Evolutionary conservation across 1,140 invertebrate genomes (phyloP).

Genomic region (Wiebesia pumilae): DNA sequence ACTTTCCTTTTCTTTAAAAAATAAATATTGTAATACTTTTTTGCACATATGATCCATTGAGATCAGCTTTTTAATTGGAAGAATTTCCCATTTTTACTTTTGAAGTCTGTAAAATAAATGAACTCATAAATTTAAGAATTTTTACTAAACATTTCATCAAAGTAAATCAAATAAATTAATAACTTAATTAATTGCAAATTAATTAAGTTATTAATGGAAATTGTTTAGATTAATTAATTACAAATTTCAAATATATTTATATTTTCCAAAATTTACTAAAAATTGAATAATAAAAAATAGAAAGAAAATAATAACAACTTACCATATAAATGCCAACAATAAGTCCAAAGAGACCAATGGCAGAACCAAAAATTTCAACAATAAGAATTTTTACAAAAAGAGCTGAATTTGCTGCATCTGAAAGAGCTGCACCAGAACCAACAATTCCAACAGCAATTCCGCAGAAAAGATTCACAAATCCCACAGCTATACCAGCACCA

Average conservation of each 20-base stretch:
- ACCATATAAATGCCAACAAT: slow-evolving; percentile 97
- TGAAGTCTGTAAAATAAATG: slow-evolving; percentile 71
- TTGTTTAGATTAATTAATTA: no score
- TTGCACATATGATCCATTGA: background rate
- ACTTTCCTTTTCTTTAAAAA: slow-evolving; percentile 38
- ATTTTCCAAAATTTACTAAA: background rate
- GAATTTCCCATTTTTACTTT: slow-evolving; percentile 79
- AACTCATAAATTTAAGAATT: background rate
- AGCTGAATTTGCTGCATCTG: slow-evolving; percentile 95
- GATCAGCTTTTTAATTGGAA: slow-evolving; percentile 32
- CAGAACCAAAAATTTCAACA: slow-evolving; percentile 98
- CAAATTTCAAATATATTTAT: no score
- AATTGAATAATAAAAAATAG: background rate
- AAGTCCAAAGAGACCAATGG: slow-evolving; percentile 98
- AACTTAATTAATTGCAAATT: no score
- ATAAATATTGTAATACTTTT: slow-evolving; percentile 47
- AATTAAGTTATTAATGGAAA: background rate
- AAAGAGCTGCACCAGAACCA: slow-evolving; percentile 94
- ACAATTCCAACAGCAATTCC: slow-evolving; percentile 97
- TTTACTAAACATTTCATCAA: no score
- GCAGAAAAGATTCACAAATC: slow-evolving; percentile 95
- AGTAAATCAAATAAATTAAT: background rate
- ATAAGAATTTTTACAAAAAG: slow-evolving; percentile 98
- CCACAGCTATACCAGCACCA: slow-evolving; percentile 95
- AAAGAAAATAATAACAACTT: slow-evolving; percentile 39